Base-by-base conservation (phyloP, 2,888 invertebrate genomes). In the Andrena chrysosceles region DNA sequence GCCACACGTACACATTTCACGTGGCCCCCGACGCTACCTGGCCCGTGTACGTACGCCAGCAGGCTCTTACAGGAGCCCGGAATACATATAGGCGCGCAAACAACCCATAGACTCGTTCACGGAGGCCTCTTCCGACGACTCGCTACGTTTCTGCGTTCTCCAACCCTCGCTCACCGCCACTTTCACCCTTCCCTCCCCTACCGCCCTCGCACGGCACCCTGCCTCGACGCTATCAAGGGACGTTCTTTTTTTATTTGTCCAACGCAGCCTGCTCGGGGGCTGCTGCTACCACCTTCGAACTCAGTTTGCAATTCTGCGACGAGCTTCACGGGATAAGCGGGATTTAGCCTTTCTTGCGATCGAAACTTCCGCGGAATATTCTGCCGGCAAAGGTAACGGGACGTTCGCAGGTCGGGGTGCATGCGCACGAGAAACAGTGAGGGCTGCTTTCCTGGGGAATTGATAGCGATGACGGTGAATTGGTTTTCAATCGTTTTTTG, bases 41-140 rank as follows among this genome's bases (percentile, higher is more conserved):
- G n/a, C 20, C 42, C 49, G 68, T 79, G 16, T 70, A 81, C 74
- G 81, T 70, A 70, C 8, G 31, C 69, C 69, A 10, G 42, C 42
- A 52, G 67, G 54, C 70, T 71, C 78, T 78, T 83, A 77, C 83
- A 23, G 62, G 29, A 26, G 62, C 75, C 54, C 63, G 67, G 73
- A 62, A 82, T 82, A 85, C 77, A 78, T 81, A 81, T 29, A 86
- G 59, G 63, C 76, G 68, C 75, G 80, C 82, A 85, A 83, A 83
- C 83, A 87, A 74, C 59, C 82, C 69, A 78, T 67, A 79, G 71
- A 81, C 73, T 63, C 63, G 54, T 60, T 59, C 59, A 48, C 70
- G 74, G 54, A 70, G 74, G 74, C 72, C 79, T 77, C 83, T 64
- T 48, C 71, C 68, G 13, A 75, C 64, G 64, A 59, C 64, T 79